These are phyloP conservation scores for Meghimatium bilineatum DNA, from an alignment of 2,888 invertebrate species.

Conservation along the genomic window DNA sequence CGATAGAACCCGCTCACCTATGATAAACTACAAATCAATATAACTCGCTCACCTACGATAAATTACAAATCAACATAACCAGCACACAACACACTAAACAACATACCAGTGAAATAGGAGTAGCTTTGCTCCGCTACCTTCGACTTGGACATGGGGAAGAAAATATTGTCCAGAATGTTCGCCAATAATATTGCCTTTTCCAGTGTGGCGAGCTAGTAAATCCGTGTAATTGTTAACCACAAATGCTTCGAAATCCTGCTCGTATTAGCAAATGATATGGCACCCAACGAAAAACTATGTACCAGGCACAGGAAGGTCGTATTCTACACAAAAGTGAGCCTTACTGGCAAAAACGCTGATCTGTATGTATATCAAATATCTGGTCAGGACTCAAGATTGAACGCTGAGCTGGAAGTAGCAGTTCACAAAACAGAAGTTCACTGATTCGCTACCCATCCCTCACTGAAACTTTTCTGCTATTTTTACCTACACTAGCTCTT, in stretches of 20 bases:
- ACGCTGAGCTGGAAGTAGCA: constrained; percentile 6
- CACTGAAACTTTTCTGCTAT: not conserved
- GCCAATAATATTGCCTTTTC: constrained; percentile 29
- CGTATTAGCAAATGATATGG: not conserved
- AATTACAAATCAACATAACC: not conserved
- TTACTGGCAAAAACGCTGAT: not conserved
- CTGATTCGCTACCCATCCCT: not conserved
- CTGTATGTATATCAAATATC: no score
- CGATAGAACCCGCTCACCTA: not conserved
- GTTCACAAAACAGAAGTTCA: not conserved
- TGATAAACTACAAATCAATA: no score
- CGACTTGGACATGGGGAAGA: constrained; percentile 21
- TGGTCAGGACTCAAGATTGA: constrained; percentile 3
- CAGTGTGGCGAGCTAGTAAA: constrained; percentile 11
- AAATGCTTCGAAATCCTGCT: not conserved
- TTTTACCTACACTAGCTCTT: not conserved
- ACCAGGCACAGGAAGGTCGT: not conserved
- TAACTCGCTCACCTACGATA: not conserved
- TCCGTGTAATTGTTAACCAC: not conserved
- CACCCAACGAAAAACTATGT: not conserved
- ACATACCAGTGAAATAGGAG: constrained; percentile 39
- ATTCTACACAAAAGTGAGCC: not conserved
- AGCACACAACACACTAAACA: no score
- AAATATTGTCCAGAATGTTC: constrained; percentile 28
- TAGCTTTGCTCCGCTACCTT: constrained; percentile 38